phyloP scores from a whole-genome alignment of 2,888 invertebrate genomes.

The Reticulitermes lucifugus region DNA sequence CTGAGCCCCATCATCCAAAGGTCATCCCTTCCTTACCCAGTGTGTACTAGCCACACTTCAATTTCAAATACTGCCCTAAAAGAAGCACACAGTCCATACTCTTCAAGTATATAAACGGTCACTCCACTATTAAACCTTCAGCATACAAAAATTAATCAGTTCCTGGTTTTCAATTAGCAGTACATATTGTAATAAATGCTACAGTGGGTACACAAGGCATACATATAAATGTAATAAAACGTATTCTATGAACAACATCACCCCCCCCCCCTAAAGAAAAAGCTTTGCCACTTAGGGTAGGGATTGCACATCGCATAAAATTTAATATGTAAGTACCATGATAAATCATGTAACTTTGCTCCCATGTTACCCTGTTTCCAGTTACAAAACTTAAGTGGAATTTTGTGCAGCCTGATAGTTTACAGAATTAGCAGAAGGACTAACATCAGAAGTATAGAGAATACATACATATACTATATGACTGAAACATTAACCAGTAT shows the following conservation, averaged over 20 bases:
- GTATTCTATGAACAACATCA: neutral
- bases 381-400: slow-evolving; percentile 4
- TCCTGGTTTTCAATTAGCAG: neutral
- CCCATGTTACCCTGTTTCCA: slow-evolving; percentile 40
- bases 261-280: neutral
- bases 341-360: slow-evolving; percentile 19
- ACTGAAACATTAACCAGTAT: slow-evolving; percentile 42
- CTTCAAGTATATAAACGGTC: no score
- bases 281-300: neutral
- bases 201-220: slow-evolving; percentile 9
- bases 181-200: neutral
- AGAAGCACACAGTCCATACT: no score
- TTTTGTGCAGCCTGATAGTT: slow-evolving; percentile 11
- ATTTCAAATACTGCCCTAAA: no score
- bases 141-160: neutral
- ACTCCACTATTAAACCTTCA: neutral
- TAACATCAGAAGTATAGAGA: slow-evolving; percentile 28
- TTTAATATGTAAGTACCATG: slow-evolving; percentile 27
- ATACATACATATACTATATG: slow-evolving; percentile 46
- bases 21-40: no score
- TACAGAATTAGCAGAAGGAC: neutral
- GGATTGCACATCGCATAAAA: slow-evolving; percentile 32
- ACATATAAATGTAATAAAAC: slow-evolving; percentile 9
- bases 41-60: no score
- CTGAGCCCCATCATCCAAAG: no score